Percentiles rank a stretch among this genome's conserved stretches.
phyloP scores from a whole-genome alignment of 2,797 vertebrate species.

The Chaetophractus vellerosus region DNA sequence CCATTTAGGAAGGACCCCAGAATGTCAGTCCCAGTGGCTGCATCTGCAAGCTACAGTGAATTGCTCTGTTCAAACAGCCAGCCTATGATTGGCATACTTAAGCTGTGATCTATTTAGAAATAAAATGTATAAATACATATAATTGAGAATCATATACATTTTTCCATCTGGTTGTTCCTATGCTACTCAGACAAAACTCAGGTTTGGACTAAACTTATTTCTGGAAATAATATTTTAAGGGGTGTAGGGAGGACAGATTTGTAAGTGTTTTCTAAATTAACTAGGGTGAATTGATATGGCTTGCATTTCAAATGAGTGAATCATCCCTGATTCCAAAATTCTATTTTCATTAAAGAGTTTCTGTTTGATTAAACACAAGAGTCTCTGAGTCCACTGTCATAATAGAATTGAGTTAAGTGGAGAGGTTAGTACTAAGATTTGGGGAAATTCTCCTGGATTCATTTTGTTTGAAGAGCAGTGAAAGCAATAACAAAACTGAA shows the following conservation, averaged over 20 bases:
- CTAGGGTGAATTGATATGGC: not conserved
- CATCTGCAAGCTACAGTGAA: not conserved
- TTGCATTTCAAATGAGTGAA: not conserved
- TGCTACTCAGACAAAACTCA: slow-evolving; percentile 39
- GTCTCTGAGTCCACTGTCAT: not conserved
- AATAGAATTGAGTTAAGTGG: not conserved
- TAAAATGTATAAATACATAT: not conserved
- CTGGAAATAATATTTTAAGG: slow-evolving; percentile 33
- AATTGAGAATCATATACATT: not conserved
- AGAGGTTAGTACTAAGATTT: not conserved
- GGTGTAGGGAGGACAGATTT: not conserved
- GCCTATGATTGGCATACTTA: not conserved
- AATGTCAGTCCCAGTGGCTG: not conserved
- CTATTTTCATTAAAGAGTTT: slow-evolving; percentile 45
- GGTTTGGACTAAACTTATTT: not conserved
- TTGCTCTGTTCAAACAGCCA: fast-evolving
- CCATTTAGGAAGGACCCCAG: not conserved
- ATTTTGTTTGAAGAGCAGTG: slow-evolving; percentile 27
- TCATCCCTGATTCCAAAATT: slow-evolving; percentile 12
- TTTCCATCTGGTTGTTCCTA: not conserved
- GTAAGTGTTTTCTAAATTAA: not conserved
- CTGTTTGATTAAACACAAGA: not conserved
- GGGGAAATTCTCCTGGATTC: not conserved
- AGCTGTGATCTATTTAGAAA: not conserved
- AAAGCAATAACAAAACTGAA: not conserved